Evolutionary conservation across 2,113 vertebrate genomes (phyloP), one percentile per base, ranked within the genome.

Genomic region (Gavia stellata): DNA sequence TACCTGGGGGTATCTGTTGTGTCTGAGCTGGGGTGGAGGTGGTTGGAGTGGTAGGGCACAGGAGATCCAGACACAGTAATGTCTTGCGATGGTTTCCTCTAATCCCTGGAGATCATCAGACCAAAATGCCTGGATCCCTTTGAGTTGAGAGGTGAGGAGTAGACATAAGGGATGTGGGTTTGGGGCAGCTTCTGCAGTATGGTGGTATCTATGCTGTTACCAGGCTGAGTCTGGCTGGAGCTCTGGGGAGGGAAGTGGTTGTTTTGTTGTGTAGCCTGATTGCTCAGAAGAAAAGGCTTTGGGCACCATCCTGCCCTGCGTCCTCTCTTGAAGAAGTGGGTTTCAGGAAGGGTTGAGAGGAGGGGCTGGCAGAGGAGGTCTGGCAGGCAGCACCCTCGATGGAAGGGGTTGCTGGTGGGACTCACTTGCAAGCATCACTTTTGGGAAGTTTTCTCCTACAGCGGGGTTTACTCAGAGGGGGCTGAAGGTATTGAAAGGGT

Each of bases 151-250:
- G 26, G 12, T 6, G 47, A 44, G 33, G 29, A 23, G 4, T 47
- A 21, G 56, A 18, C 10, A 0, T 4, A 55, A 55, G 1, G 9
- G 40, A 9, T 33, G 17, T 68, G 50, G 17, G 8, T 40, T 67
- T 65, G 50, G 67, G 55, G 34, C 40, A 61, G 47, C 34, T 17
- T 31, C 52, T 2, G 6, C 26, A 10, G 23, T 21, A 1, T 0
- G 0, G 6, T 26, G 49, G 8, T 65, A 1, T 15, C 52, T 3
- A 1, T 47, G 45, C 59, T 58, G 55, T 66, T 21, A n/a, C 20
- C 40, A 56, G 66, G 26, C 68, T 68, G 81, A 81, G 40, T 21
- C 45, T 3, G 0, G 21, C 71, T 33, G 68, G 29, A 61, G 67
- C 40, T 84, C 42, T 33, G 28, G 62, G 14, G 38, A 10, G 21